Evolutionary conservation across 2,113 vertebrate species (phyloP).

Genomic region (Colaptes auratus): DNA sequence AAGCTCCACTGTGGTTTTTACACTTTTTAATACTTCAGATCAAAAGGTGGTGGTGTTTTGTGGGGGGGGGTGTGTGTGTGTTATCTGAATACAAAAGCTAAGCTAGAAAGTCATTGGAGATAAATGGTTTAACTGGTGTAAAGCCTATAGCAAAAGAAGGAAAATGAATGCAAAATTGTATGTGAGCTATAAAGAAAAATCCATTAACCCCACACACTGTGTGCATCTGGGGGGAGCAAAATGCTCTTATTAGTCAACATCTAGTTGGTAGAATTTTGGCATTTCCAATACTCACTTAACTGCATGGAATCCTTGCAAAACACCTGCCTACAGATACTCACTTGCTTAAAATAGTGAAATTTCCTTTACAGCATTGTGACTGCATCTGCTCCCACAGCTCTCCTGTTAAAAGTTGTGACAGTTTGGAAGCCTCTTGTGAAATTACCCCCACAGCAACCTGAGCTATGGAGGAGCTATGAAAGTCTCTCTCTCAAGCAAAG

Average conservation of each 20-base stretch:
- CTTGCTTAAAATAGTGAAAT: constrained; percentile 29
- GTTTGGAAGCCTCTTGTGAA: constrained; percentile 43
- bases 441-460: not conserved
- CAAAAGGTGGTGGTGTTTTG: not conserved
- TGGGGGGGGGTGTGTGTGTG: not conserved
- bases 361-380: not conserved
- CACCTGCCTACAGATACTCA: constrained; percentile 12
- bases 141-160: not conserved
- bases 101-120: not conserved
- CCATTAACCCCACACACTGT: not conserved
- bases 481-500: not conserved
- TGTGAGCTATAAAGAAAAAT: not conserved
- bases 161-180: not conserved
- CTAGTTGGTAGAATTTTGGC: not conserved
- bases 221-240: not conserved
- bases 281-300: not conserved
- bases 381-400: constrained; percentile 20
- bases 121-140: not conserved
- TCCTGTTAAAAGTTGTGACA: constrained; percentile 45
- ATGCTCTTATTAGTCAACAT: not conserved
- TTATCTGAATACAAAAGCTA: not conserved
- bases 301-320: not conserved
- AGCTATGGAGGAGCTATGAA: not conserved
- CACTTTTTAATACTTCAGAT: not conserved
- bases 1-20: not conserved